Conservation (phyloP, 1,140 invertebrate genomes). For the Drosophila busckii region DNA sequence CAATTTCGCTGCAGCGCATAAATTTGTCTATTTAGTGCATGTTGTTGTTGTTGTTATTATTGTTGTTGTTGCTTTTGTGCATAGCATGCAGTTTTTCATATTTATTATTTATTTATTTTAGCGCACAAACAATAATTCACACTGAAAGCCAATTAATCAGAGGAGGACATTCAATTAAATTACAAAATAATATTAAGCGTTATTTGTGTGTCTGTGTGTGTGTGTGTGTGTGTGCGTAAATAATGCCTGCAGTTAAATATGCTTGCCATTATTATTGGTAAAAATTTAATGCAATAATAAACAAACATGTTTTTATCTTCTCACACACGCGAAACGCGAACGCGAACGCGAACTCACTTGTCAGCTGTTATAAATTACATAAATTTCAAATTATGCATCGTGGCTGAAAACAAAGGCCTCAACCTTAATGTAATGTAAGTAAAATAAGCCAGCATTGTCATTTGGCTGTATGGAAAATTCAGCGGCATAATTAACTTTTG, state of each 20-base stretch:
- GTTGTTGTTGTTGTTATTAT: conserved; percentile 11
- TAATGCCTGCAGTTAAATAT: conserved; percentile 43
- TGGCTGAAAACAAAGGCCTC: conserved; percentile 15
- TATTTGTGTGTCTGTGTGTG: conserved; percentile 7
- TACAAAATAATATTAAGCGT: conserved; percentile 52
- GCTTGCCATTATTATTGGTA: conserved; percentile 41
- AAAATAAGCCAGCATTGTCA: conserved; percentile 42
- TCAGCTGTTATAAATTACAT: conserved; percentile 52
- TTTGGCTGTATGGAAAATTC: conserved; percentile 37
- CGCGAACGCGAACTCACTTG: conserved; percentile 20
- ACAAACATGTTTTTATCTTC: conserved; percentile 19
- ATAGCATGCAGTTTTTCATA: conserved; percentile 53
- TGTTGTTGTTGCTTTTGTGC: conserved; percentile 21
- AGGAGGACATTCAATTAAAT: conserved; percentile 76
- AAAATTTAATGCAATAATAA: conserved; percentile 58
- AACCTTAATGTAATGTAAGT: conserved; percentile 21
- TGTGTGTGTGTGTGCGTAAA: conserved; percentile 33
- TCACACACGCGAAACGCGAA: conserved; percentile 26
- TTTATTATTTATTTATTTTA: conserved; percentile 72
- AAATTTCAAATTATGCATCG: conserved; percentile 48
- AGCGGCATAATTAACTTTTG: conserved; percentile 57
- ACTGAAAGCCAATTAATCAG: conserved; percentile 74
- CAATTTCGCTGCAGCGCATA: conserved; percentile 53
- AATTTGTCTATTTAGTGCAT: conserved; percentile 48
- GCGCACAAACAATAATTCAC: conserved; percentile 62